Evolutionary conservation across 2,113 vertebrate genomes (phyloP).

Genomic region (Mystacornis crossleyi): DNA sequence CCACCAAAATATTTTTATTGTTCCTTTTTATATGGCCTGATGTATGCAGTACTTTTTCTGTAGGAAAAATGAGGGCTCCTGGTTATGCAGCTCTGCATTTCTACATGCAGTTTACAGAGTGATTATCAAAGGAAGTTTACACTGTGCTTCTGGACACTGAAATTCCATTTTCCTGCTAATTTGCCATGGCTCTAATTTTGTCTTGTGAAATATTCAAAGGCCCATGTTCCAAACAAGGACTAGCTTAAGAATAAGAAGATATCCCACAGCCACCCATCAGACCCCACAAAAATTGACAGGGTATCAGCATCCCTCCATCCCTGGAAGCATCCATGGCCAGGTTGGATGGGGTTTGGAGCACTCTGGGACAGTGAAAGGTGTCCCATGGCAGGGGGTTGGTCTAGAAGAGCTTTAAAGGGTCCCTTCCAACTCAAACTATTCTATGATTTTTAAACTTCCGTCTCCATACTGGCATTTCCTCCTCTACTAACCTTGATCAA

Average conservation of each 20-base stretch:
- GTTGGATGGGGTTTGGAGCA: background rate
- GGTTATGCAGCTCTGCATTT: background rate
- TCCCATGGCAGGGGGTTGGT: background rate
- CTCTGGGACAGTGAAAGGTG: background rate
- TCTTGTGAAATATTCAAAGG: background rate
- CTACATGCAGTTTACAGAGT: background rate
- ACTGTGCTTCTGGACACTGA: background rate
- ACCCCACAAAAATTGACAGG: background rate
- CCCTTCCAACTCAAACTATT: background rate
- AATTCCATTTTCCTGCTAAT: background rate
- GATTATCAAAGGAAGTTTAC: background rate
- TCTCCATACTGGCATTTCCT: background rate
- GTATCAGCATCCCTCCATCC: background rate
- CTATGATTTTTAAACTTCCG: background rate
- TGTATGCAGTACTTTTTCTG: background rate
- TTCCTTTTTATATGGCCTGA: background rate
- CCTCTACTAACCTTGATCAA: background rate
- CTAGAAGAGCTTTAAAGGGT: background rate
- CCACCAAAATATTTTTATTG: background rate
- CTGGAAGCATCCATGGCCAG: background rate
- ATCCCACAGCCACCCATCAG: fast-evolving
- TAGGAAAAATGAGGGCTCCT: background rate
- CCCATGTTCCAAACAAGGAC: background rate
- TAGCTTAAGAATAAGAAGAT: background rate
- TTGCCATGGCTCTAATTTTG: background rate